These are phyloP conservation scores for Shinisaurus crocodilurus DNA, from an alignment of 2,113 vertebrate genomes.

Conservation along the genomic window DNA sequence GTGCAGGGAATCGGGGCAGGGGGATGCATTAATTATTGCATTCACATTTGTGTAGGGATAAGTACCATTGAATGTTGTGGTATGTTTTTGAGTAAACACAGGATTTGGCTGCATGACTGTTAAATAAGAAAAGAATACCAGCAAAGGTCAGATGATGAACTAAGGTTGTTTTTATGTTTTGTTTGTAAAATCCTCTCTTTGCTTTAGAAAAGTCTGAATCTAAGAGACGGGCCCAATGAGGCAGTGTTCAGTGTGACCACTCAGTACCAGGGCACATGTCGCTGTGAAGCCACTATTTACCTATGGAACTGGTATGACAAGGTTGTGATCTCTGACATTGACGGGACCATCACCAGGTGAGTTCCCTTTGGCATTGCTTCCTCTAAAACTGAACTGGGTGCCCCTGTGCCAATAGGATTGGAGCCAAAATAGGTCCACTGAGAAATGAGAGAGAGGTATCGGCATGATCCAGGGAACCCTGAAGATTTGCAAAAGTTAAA, in stretches of 20 bases:
- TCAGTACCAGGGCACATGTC: conserved; percentile 95
- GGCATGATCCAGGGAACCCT: background rate
- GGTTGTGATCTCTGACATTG: conserved; percentile 95
- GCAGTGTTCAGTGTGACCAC: conserved; percentile 95
- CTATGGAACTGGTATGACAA: conserved; percentile 94
- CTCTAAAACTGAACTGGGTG: background rate
- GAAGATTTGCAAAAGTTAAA: background rate
- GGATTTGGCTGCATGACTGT: background rate
- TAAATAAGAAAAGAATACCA: background rate
- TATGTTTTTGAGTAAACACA: background rate
- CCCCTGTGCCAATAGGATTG: background rate
- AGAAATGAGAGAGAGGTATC: background rate
- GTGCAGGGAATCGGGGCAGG: no score
- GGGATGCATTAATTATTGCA: background rate
- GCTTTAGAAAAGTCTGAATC: conserved; percentile 82
- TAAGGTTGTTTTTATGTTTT: background rate
- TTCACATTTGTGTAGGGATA: background rate
- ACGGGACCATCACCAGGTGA: conserved; percentile 96
- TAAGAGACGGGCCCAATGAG: conserved; percentile 89
- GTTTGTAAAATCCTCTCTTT: background rate
- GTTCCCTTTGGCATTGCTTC: background rate
- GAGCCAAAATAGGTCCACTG: background rate
- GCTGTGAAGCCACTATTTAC: conserved; percentile 93
- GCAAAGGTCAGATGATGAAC: background rate
- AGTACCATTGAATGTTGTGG: background rate